Evolutionary conservation across 2,113 vertebrate genomes (phyloP), one percentile per base, ranked within the genome.

Genomic region (Rhea americana): DNA sequence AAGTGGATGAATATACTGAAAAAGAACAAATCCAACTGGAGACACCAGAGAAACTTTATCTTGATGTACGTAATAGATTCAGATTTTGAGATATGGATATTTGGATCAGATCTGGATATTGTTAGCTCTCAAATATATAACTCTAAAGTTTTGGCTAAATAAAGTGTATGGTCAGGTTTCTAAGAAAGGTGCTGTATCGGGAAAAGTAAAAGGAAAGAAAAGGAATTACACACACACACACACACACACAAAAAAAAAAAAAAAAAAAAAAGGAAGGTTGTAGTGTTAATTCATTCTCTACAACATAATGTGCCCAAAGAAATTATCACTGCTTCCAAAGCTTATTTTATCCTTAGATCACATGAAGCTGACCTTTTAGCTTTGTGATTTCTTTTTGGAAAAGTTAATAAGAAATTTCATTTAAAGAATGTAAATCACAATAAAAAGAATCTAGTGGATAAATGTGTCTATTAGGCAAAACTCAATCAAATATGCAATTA

Each of bases 41-140:
- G 14, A 41, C 59, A 11, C 24, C 48, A 18, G 89, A 96, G 53
- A 96, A 97, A 39, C 61, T 97, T 82, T 97, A 71, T 72, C 94
- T 97, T 6, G 76, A 95, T 1, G 98, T 98, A 97, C 1, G 97
- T 97, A 85, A 67, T 65, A 30, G 14, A 45, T 53, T 61, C 51
- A n/a, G 17, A 66, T 61, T 13, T 48, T 48, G 50, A 22, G 35
- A 48, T 35, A 35, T 35, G 35, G 35, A 35, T 35, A 35, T 35
- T 35, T 35, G 8, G 45, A 73, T 48, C n/a, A 28, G 8, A 7
- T 62, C 50, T 73, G 39, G 26, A 5, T 80, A 28, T n/a, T 85
- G 32, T 55, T 50, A 61, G 9, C 21, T 89, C 16, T 17, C 51
- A 83, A 7, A 28, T 37, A 48, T 48, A 55, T 58, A 80, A 22